These are phyloP conservation scores for Mustela lutreola DNA, from an alignment of 2,113 vertebrate species.

Conservation along the genomic window DNA sequence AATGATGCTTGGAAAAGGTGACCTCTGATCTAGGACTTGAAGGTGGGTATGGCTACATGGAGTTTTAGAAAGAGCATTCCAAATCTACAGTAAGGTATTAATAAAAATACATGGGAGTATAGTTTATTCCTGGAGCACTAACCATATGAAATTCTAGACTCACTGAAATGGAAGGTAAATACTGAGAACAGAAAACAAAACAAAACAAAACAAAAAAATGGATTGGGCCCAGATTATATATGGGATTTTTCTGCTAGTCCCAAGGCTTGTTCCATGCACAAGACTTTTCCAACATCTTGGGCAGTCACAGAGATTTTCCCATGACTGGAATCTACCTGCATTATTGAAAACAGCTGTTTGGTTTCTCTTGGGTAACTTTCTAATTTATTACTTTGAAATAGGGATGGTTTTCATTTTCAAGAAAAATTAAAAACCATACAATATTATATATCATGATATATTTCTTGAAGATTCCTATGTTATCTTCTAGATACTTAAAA, in stretches of 20 bases:
- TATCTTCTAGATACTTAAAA: constrained; percentile 68
- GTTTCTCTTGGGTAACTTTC: constrained; percentile 68
- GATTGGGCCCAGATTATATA: not conserved
- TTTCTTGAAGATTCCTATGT: constrained; percentile 48
- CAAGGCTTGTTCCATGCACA: constrained; percentile 41
- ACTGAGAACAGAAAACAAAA: constrained; percentile 42
- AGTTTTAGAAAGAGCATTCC: not conserved
- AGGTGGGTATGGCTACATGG: not conserved
- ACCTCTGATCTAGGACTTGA: not conserved
- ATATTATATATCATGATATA: constrained; percentile 62
- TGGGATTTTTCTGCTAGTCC: not conserved
- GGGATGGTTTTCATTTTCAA: constrained; percentile 67
- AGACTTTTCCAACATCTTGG: constrained; percentile 31
- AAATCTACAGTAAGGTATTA: not conserved
- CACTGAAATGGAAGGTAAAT: not conserved
- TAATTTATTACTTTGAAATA: constrained; percentile 76
- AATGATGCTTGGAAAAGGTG: not conserved
- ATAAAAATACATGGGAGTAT: not conserved
- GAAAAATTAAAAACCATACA: constrained; percentile 62
- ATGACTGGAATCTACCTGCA: constrained; percentile 78
- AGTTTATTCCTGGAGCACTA: constrained; percentile 3
- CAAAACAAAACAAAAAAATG: not conserved
- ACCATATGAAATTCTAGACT: constrained; percentile 1
- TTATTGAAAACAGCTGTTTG: constrained; percentile 83
- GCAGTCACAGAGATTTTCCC: constrained; percentile 66